Percentiles rank a stretch among this genome's conserved stretches.
Conservation (phyloP, 2,797 vertebrate genomes). For the Hippoglossus hippoglossus region DNA sequence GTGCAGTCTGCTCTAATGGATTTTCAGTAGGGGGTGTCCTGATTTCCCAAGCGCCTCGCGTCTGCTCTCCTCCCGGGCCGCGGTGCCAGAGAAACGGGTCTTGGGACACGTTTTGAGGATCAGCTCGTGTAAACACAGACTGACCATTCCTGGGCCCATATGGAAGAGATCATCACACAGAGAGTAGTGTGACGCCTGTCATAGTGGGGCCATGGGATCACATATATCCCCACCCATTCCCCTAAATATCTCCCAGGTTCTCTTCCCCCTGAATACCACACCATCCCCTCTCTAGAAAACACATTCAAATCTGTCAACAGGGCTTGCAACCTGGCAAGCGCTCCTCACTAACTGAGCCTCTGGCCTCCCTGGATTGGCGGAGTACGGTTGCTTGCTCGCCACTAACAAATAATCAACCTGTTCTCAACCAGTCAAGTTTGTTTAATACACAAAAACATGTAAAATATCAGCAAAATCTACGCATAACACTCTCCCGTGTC, state of each 20-base stretch:
- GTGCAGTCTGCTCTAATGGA: slow-evolving; percentile 61
- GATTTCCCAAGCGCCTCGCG: slow-evolving; percentile 63
- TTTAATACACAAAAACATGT: background rate
- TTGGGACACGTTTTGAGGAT: slow-evolving; percentile 72
- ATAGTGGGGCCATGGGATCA: slow-evolving; percentile 63
- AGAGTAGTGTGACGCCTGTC: slow-evolving; percentile 69
- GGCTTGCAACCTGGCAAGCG: slow-evolving; percentile 56
- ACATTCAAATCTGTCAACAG: slow-evolving; percentile 73
- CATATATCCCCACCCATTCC: slow-evolving; percentile 53
- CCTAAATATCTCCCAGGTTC: slow-evolving; percentile 49
- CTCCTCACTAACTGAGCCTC: slow-evolving; percentile 24
- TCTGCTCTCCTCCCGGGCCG: slow-evolving; percentile 51
- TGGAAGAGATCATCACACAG: slow-evolving; percentile 79
- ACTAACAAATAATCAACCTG: slow-evolving; percentile 26
- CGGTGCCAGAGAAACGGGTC: slow-evolving; percentile 60
- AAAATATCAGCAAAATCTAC: slow-evolving; percentile 30
- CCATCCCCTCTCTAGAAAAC: slow-evolving; percentile 43
- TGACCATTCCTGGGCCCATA: slow-evolving; percentile 75
- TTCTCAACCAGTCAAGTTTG: slow-evolving; percentile 4
- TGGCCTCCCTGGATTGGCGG: slow-evolving; percentile 34
- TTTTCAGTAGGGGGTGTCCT: slow-evolving; percentile 56
- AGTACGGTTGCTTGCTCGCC: slow-evolving; percentile 19
- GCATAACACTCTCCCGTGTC: slow-evolving; percentile 20
- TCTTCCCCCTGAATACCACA: slow-evolving; percentile 40
- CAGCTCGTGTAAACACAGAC: slow-evolving; percentile 76